A percentile compares a stretch with the other conserved stretches of the same genome.
Conservation (phyloP, 1,140 invertebrate genomes). For the Leptestheria dahalacensis region DNA sequence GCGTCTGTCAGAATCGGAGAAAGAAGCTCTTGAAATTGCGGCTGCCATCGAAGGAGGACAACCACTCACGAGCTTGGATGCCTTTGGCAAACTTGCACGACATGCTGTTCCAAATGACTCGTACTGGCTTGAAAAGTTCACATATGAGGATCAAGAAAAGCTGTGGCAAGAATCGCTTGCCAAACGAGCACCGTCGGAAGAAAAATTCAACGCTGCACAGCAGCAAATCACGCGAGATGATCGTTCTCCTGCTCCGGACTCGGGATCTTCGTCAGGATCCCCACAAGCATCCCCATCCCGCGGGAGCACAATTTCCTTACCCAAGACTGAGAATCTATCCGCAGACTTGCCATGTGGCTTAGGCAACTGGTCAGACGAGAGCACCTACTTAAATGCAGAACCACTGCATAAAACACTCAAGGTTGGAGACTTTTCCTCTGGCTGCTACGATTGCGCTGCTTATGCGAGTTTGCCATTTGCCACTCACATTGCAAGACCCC, state of each 20-base stretch:
- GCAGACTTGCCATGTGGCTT: conserved; percentile 59
- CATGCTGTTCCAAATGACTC: conserved; percentile 11
- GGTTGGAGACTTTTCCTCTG: conserved; percentile 2
- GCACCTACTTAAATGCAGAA: conserved; percentile 47
- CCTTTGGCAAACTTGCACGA: neutral
- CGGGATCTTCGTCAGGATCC: neutral
- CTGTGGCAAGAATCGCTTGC: conserved; percentile 21
- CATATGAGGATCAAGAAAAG: conserved; percentile 23
- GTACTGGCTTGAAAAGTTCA: conserved; percentile 24
- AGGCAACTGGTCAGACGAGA: conserved; percentile 65
- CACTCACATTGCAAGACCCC: no score
- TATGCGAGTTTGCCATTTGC: neutral
- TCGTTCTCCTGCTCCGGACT: conserved; percentile 7
- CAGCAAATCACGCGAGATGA: neutral
- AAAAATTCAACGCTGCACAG: neutral
- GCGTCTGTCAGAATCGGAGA: conserved; percentile 18
- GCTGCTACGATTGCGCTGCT: neutral
- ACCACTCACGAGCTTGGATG: conserved; percentile 13
- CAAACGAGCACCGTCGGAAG: neutral
- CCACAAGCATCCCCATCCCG: conserved; percentile 3
- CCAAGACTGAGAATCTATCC: conserved; percentile 43
- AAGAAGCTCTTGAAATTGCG: conserved; percentile 18
- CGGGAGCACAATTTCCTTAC: conserved; percentile 15
- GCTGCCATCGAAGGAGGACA: conserved; percentile 19
- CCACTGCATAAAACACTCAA: neutral